These are phyloP conservation scores for Globodera ellingtonae DNA, from an alignment of 1,140 invertebrate species.

Conservation along the genomic window DNA sequence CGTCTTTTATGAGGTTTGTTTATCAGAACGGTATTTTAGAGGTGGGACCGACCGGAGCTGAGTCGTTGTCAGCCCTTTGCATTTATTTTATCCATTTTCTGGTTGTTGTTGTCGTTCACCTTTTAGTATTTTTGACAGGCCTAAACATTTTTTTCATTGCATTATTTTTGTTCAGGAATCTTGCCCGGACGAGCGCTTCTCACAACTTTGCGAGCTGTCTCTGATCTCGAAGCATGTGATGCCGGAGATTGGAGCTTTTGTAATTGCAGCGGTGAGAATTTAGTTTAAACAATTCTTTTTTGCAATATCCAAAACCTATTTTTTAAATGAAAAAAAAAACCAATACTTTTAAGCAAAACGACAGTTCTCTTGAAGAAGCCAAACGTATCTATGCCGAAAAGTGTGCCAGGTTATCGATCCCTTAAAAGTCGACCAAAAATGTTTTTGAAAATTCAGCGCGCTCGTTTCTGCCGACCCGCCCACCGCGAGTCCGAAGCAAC, in stretches of 20 bases:
- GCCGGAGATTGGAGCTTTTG: constrained; percentile 17
- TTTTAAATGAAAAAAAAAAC: background rate
- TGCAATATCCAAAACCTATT: background rate
- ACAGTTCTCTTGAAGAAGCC: constrained; percentile 17
- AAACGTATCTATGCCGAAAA: constrained; percentile 21
- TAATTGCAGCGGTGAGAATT: background rate
- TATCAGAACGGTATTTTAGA: background rate
- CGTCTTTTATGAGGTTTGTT: background rate
- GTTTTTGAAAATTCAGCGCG: background rate
- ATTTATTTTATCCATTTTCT: too few relatives aligned
- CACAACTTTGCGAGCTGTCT: background rate
- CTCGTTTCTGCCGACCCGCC: too few relatives aligned
- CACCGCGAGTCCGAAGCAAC: too few relatives aligned
- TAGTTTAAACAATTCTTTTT: constrained; percentile 5
- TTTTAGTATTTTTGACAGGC: too few relatives aligned
- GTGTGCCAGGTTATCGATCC: constrained; percentile 6
- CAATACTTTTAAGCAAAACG: background rate
- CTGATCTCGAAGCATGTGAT: constrained; percentile 18
- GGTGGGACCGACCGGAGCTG: too few relatives aligned
- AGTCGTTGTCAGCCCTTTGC: too few relatives aligned
- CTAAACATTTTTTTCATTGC: too few relatives aligned
- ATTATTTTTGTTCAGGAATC: constrained; percentile 6
- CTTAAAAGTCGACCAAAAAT: background rate
- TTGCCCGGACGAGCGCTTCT: background rate
- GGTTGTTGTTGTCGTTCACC: too few relatives aligned